These are phyloP conservation scores for Heliothis subflexa DNA, from an alignment of 1,140 invertebrate species.

Conservation along the genomic window DNA sequence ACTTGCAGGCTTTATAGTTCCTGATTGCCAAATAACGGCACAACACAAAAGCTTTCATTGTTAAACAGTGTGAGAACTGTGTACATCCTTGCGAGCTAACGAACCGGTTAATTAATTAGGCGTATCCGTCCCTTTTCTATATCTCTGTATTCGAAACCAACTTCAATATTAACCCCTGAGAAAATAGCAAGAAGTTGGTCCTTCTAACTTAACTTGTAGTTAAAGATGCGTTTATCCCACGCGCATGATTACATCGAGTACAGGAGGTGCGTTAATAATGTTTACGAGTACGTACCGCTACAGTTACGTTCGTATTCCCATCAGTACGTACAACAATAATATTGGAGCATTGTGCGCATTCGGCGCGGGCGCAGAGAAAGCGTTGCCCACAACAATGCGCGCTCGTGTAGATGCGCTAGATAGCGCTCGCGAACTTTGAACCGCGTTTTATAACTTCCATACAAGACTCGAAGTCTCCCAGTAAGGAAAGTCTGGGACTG, in stretches of 20 bases:
- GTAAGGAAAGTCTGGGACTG: slow-evolving; percentile 19
- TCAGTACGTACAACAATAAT: slow-evolving; percentile 50
- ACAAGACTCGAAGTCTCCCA: slow-evolving; percentile 25
- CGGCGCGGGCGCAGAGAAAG: slow-evolving; percentile 55
- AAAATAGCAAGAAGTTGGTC: neutral
- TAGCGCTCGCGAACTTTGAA: slow-evolving; percentile 66
- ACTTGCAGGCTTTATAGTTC: no score
- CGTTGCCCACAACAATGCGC: slow-evolving; percentile 56
- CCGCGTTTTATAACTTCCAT: slow-evolving; percentile 50
- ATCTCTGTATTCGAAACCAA: no score
- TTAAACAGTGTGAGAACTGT: slow-evolving; percentile 21
- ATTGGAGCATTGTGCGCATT: slow-evolving; percentile 51
- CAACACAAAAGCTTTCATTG: neutral
- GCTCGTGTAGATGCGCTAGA: slow-evolving; percentile 54
- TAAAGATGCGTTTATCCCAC: neutral
- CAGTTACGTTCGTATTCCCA: slow-evolving; percentile 53
- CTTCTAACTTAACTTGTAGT: neutral
- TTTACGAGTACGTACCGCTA: slow-evolving; percentile 41
- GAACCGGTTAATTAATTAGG: slow-evolving; percentile 19
- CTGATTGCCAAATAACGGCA: neutral
- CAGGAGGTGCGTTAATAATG: slow-evolving; percentile 29
- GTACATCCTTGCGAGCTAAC: slow-evolving; percentile 18
- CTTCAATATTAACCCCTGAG: neutral
- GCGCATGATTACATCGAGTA: slow-evolving; percentile 17
- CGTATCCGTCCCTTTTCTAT: neutral